Evolutionary conservation across 2,888 invertebrate genomes (phyloP).

Genomic region (Troides aeacus): DNA sequence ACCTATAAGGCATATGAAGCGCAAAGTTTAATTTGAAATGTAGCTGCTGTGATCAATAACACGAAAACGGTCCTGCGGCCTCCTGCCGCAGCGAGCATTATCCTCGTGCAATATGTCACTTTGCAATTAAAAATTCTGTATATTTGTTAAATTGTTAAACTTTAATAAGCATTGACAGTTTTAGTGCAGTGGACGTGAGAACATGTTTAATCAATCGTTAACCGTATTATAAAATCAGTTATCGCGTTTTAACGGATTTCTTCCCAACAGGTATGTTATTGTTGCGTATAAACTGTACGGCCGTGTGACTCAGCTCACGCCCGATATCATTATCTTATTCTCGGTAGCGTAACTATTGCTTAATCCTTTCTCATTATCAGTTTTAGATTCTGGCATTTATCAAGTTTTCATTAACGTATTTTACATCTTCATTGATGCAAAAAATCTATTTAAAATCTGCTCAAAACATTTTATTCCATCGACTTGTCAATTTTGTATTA

Average conservation of each 20-base stretch:
- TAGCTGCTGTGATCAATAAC: slow-evolving; percentile 58
- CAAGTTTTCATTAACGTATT: slow-evolving; percentile 2
- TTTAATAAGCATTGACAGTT: neutral
- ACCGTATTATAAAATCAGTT: slow-evolving; percentile 50
- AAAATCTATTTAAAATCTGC: slow-evolving; percentile 29
- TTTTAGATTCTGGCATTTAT: slow-evolving; percentile 2
- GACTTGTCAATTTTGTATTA: slow-evolving; percentile 38
- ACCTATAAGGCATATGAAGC: neutral
- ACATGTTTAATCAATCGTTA: slow-evolving; percentile 44
- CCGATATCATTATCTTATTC: slow-evolving; percentile 26
- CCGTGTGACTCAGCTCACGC: slow-evolving; percentile 32
- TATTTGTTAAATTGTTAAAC: neutral
- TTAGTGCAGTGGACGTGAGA: slow-evolving; percentile 31
- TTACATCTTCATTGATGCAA: neutral
- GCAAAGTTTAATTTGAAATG: slow-evolving; percentile 6
- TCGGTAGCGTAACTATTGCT: slow-evolving; percentile 16
- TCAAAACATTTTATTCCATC: slow-evolving; percentile 42
- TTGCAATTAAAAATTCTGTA: slow-evolving; percentile 23
- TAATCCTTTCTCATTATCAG: slow-evolving; percentile 12
- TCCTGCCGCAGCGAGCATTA: slow-evolving; percentile 55
- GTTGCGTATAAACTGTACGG: slow-evolving; percentile 43
- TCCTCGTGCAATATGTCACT: slow-evolving; percentile 66
- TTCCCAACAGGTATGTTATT: slow-evolving; percentile 40
- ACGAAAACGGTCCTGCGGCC: slow-evolving; percentile 58
- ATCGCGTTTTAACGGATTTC: slow-evolving; percentile 51